Base-by-base conservation (phyloP, 2,797 vertebrate genomes). In the Centroberyx gerrardi region DNA sequence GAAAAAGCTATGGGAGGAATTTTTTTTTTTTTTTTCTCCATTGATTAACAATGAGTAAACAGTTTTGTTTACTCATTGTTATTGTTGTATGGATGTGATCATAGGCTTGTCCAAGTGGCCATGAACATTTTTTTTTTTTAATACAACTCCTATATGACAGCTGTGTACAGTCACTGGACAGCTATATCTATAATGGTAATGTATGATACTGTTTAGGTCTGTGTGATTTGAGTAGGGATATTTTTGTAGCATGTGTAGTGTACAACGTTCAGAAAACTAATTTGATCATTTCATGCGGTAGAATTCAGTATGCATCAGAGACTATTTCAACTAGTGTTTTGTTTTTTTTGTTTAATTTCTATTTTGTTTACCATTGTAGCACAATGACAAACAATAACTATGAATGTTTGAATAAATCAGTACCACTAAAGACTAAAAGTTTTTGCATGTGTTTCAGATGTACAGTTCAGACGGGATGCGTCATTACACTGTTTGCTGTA, bases 331-430 rank as follows among this genome's bases (percentile, higher is more conserved):
- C 5, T 14, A 3, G 3, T 3, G 28, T 31, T 51, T 49, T 8
- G 40, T 55, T 52, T 38, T 68, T 58, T 80, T 77, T 74, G 3
- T 74, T 44, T 18, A 55, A 0, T 74, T 62, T 83, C 67, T 59
- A 74, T 78, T 83, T 72, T 73, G 36, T 81, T 83, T 72, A 64
- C 48, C n/a, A 55, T 78, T 81, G 81, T 85, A 42, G 74, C 74
- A 74, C 72, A 56, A 73, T 74, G 31, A 74, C 76, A 44, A 80
- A 87, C 49, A 83, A 67, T 49, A 76, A 71, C 77, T 42, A 73
- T 75, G 61, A 65, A 79, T 88, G 81, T 88, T 88, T 84, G 79
- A 90, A 91, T 89, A 89, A 90, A 90, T 77, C 22, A 73, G 18
- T 77, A 74, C 38, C 44, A 59, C 53, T 54, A 53, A 67, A 65